phyloP scores from a whole-genome alignment of 2,888 invertebrate species.

The Gordius sp. region DNA sequence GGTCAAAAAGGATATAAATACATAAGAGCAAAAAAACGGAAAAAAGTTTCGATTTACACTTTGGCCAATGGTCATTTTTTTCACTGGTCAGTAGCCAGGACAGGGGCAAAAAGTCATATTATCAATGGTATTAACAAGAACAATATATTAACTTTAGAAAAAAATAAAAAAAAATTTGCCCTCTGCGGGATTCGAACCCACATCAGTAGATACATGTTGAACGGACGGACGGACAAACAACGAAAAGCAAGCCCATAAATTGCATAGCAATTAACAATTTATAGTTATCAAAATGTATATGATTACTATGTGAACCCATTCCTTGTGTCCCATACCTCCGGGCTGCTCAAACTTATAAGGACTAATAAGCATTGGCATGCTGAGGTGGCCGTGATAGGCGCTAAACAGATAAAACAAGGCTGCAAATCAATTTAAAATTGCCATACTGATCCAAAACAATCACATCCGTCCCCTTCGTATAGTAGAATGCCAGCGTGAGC shows the following conservation, averaged over 20 bases:
- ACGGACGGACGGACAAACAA: no score
- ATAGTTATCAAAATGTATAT: neutral
- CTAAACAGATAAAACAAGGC: constrained; percentile 35
- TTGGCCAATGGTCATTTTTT: no score
- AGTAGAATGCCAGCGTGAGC: constrained; percentile 54
- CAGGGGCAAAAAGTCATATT: no score
- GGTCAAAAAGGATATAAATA: no score
- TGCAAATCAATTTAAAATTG: constrained; percentile 25
- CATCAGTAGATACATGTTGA: no score
- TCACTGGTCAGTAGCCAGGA: no score
- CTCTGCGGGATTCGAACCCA: no score
- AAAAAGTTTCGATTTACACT: no score
- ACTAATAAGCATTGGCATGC: constrained; percentile 77
- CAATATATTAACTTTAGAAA: constrained; percentile 13
- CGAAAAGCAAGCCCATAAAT: no score
- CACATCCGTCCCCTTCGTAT: constrained; percentile 61
- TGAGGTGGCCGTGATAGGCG: constrained; percentile 93
- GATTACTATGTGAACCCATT: constrained; percentile 32
- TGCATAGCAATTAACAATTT: neutral
- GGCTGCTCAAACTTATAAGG: constrained; percentile 86
- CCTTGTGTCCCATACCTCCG: constrained; percentile 43
- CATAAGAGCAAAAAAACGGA: no score
- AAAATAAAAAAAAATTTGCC: no score
- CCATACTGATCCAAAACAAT: constrained; percentile 89
- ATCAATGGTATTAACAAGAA: no score